Evolutionary conservation across 2,888 invertebrate genomes (phyloP).

Genomic region (Kuschelorhynchus macadamiae): DNA sequence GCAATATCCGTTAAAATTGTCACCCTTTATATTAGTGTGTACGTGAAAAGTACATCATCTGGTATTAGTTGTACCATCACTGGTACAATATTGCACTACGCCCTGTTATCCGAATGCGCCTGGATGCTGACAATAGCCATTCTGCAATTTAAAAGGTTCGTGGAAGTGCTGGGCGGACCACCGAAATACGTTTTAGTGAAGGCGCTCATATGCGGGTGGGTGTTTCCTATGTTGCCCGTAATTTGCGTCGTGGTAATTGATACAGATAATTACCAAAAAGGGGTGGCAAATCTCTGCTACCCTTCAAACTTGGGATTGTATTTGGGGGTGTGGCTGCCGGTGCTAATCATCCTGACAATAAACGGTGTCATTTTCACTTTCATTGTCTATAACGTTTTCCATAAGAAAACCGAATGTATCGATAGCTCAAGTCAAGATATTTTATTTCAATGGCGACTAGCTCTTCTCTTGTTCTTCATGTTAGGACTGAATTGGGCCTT

Average conservation of each 20-base stretch:
- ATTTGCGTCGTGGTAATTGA: conserved; percentile 70
- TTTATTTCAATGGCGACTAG: conserved; percentile 72
- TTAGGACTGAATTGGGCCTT: conserved; percentile 76
- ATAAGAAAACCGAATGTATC: conserved; percentile 61
- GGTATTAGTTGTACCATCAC: conserved; percentile 71
- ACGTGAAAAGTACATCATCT: conserved; percentile 67
- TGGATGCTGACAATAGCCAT: conserved; percentile 83
- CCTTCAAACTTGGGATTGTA: conserved; percentile 72
- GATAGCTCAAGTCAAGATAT: conserved; percentile 56
- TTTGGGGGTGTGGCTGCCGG: conserved; percentile 72
- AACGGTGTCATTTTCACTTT: conserved; percentile 74
- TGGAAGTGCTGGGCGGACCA: conserved; percentile 75
- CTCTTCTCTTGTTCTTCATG: conserved; percentile 74
- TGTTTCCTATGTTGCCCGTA: conserved; percentile 72
- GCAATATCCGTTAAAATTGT: conserved; percentile 61
- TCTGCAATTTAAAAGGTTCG: conserved; percentile 77
- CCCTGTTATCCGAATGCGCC: conserved; percentile 77
- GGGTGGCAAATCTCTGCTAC: conserved; percentile 69
- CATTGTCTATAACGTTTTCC: conserved; percentile 72
- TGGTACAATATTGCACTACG: conserved; percentile 78
- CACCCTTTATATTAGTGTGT: conserved; percentile 57
- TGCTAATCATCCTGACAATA: conserved; percentile 70
- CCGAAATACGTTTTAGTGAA: conserved; percentile 69
- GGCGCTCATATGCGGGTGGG: conserved; percentile 77
- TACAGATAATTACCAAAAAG: conserved; percentile 69